phyloP scores from a whole-genome alignment of 2,888 invertebrate genomes.

The Nowickia ferox region DNA sequence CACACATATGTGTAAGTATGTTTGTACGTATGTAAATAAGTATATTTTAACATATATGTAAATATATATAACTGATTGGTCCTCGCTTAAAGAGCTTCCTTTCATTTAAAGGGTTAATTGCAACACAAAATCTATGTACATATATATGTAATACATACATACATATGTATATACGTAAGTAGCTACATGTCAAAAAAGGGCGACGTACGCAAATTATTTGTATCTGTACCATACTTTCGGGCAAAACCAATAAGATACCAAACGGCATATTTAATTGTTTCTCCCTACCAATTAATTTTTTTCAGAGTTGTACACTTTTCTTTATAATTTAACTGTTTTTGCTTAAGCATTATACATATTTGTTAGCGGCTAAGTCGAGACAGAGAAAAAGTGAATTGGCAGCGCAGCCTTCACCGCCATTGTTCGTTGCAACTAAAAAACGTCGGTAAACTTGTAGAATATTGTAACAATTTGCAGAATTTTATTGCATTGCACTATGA shows the following conservation, averaged over 20 bases:
- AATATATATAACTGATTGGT: neutral
- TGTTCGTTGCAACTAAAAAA: conserved; percentile 63
- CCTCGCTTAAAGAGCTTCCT: neutral
- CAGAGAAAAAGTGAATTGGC: conserved; percentile 17
- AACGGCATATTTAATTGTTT: neutral
- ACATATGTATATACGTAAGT: conserved; percentile 18
- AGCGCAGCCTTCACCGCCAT: conserved; percentile 68
- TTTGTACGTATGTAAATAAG: too few species aligned
- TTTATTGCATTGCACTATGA: conserved; percentile 1
- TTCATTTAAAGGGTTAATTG: conserved; percentile 55
- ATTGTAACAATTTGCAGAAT: conserved; percentile 24
- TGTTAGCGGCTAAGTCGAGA: conserved; percentile 59
- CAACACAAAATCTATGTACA: conserved; percentile 23
- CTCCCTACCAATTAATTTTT: neutral
- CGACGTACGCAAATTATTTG: conserved; percentile 64
- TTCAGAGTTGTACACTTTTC: neutral
- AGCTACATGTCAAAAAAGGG: conserved; percentile 62
- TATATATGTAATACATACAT: neutral
- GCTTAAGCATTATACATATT: conserved; percentile 20
- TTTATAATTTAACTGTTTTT: conserved; percentile 12
- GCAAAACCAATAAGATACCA: neutral
- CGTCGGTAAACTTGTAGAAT: conserved; percentile 58
- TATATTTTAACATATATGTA: too few species aligned
- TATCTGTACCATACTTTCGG: conserved; percentile 15
- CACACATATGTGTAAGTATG: too few species aligned